phyloP scores from a whole-genome alignment of 2,888 invertebrate genomes.

The Scelioninae gen. 1 region DNA sequence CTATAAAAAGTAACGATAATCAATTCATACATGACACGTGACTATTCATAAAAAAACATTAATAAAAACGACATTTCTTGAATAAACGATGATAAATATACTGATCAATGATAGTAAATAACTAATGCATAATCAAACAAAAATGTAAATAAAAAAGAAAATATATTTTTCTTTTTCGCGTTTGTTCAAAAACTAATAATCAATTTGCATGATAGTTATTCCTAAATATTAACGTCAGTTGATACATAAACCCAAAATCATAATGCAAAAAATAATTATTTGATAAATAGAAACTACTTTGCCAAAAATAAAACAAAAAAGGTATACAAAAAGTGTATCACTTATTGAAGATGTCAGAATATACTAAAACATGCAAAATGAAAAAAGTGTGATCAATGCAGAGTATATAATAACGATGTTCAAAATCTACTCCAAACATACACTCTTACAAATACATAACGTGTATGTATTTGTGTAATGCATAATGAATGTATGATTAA shows the following conservation, averaged over 20 bases:
- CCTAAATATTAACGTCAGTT: constrained; percentile 13
- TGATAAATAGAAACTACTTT: background rate
- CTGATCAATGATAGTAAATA: too few species aligned
- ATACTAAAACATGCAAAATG: constrained; percentile 76
- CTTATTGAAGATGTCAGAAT: constrained; percentile 42
- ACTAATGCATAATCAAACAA: too few species aligned
- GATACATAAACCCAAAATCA: background rate
- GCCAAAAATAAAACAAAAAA: background rate
- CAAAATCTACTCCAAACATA: constrained; percentile 68
- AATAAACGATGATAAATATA: too few species aligned
- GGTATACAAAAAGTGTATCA: constrained; percentile 8
- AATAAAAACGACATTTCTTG: too few species aligned
- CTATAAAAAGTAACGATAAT: background rate
- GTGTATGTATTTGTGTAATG: constrained; percentile 41
- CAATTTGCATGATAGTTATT: too few species aligned
- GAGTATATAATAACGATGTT: constrained; percentile 67
- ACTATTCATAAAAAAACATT: too few species aligned
- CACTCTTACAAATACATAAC: constrained; percentile 17
- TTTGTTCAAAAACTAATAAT: too few species aligned
- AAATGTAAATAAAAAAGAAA: too few species aligned
- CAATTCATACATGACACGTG: too few species aligned
- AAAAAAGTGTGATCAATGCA: constrained; percentile 73
- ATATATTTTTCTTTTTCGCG: too few species aligned
- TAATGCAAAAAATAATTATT: background rate
- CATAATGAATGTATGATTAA: constrained; percentile 72